These are phyloP conservation scores for Ennomos fuscantarius DNA, from an alignment of 2,888 invertebrate genomes.

Conservation along the genomic window DNA sequence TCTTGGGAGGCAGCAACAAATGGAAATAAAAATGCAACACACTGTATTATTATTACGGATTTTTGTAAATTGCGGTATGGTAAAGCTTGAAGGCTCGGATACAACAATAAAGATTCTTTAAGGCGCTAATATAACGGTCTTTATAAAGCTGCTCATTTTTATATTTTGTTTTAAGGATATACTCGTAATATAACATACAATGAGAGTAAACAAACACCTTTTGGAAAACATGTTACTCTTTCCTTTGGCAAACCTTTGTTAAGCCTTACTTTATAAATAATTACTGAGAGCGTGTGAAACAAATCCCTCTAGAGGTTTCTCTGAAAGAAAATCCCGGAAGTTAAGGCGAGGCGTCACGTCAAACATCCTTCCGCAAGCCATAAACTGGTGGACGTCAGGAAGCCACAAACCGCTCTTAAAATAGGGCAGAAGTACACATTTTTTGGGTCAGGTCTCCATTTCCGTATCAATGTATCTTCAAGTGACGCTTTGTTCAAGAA, in stretches of 20 bases:
- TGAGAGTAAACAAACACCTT: neutral
- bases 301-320: slow-evolving; percentile 18
- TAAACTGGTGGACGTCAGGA: slow-evolving; percentile 21
- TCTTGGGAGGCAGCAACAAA: no score
- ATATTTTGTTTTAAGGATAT: neutral
- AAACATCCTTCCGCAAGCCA: slow-evolving; percentile 18
- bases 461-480: slow-evolving; percentile 1
- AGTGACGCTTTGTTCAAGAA: neutral
- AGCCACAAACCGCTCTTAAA: slow-evolving; percentile 11
- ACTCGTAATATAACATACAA: neutral
- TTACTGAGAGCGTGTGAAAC: slow-evolving; percentile 16
- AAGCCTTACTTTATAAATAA: slow-evolving; percentile 26
- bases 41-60: no score
- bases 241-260: slow-evolving; percentile 11
- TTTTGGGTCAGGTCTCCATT: no score
- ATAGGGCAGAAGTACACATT: neutral
- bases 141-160: no score
- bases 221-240: slow-evolving; percentile 1
- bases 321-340: slow-evolving; percentile 25
- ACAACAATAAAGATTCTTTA: no score
- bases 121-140: no score
- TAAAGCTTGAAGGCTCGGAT: no score
- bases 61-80: no score
- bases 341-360: slow-evolving; percentile 24
- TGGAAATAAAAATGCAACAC: no score